A percentile compares a stretch with the other conserved stretches of the same genome.
These are phyloP conservation scores for Procambarus virginalis DNA, from an alignment of 1,140 invertebrate genomes.

Conservation along the genomic window DNA sequence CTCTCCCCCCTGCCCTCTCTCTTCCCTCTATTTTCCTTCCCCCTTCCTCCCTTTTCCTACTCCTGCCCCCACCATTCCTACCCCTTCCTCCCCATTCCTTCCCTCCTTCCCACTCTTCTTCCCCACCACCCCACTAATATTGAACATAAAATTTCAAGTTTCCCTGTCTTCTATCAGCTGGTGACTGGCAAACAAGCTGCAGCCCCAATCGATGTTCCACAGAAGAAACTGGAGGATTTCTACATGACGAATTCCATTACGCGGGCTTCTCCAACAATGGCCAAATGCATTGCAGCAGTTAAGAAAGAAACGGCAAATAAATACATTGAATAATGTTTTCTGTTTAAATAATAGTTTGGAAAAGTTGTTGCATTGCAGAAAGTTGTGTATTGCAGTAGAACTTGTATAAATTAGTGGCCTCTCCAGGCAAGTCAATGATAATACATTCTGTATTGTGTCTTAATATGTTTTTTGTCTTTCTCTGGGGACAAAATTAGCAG, in stretches of 20 bases:
- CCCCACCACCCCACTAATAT: too few species aligned
- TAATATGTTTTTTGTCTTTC: background rate
- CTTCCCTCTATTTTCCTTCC: too few species aligned
- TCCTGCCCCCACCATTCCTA: too few species aligned
- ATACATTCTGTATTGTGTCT: background rate
- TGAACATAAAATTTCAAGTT: too few species aligned
- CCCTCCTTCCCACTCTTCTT: too few species aligned
- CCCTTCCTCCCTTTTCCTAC: too few species aligned
- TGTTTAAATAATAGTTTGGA: background rate
- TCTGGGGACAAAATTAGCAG: background rate
- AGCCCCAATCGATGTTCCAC: conserved; percentile 82
- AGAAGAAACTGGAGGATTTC: conserved; percentile 92
- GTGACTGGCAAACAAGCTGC: conserved; percentile 74
- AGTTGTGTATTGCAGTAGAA: background rate
- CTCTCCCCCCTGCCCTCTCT: too few species aligned
- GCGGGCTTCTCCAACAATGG: conserved; percentile 98
- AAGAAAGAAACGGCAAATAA: conserved; percentile 76
- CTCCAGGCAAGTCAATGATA: background rate
- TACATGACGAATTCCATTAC: conserved; percentile 98
- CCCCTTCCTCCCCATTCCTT: too few species aligned
- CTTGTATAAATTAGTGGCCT: background rate
- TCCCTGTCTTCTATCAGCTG: conserved; percentile 75
- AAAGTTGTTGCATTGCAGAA: background rate
- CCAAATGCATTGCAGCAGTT: conserved; percentile 95
- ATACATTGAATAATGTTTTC: conserved; percentile 62